Evolutionary conservation across 1,140 invertebrate genomes (phyloP), one percentile per base, ranked within the genome.

Genomic region (Drosophila ananassae): DNA sequence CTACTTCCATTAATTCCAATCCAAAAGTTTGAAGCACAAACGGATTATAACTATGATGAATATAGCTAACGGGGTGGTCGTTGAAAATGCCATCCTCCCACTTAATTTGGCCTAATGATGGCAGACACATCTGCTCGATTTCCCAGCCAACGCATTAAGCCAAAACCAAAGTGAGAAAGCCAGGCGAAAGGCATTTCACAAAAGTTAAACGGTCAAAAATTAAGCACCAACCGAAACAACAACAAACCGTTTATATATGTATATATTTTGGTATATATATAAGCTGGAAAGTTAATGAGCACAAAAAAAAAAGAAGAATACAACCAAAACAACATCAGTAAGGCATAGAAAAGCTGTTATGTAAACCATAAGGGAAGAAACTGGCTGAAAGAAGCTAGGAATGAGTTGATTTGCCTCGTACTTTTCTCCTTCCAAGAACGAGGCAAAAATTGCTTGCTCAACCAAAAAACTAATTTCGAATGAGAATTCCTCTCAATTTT

Each of bases 161-260:
- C 21, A 56, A 73, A 39, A 25, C 56, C 44, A 13, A 79, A 44
- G 37, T 37, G 47, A 47, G 61, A 60, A 56, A 47, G 47, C 25
- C 32, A 13, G 32, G 41, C 13, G 47, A 59, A 72, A 47, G 50
- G 69, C 74, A 75, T 76, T 81, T 62, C 60, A 59, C 56, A 80
- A 72, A 82, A 82, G 75, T 83, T 83, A 83, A 83, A 79, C 75
- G 79, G 79, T 82, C 79, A 82, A 83, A 82, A 82, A 82, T 82
- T 78, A 80, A 80, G 60, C 61, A 55, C 51, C 77, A 73, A 67
- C 62, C 77, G 41, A 56, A 62, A 48, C 28, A 54, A 24, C 22
- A 32, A 44, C 41, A 63, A 37, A 0, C 34, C 34, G 12, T 37
- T 62, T 34, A 58, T 53, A 37, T 60, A 57, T 51, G 58, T 63